Base-by-base conservation (phyloP, 2,888 invertebrate genomes). In the Palloptera scutellata region DNA sequence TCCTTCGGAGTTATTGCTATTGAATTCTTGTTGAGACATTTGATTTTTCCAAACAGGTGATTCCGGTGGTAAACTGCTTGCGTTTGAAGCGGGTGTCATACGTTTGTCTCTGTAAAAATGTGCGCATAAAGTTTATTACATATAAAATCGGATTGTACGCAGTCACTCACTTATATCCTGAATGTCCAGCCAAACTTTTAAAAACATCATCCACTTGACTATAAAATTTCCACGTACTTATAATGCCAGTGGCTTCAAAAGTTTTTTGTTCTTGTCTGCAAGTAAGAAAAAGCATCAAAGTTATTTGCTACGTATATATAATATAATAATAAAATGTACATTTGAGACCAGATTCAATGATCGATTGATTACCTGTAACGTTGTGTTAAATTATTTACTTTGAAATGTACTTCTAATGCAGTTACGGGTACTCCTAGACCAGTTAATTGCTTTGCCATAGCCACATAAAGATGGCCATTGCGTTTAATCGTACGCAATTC, bases 1-100 rank as follows among this genome's bases (percentile, higher is more conserved):
- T 75, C 83, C 81, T 79, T 83, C 83, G 79, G 83, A 79, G 75
- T 83, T 83, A 73, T 82, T 83, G 70, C 81, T 83, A 66, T 81
- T 81, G 69, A 83, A 83, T 76, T 83, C 83, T 81, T 83, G 83
- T 73, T 83, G 83, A 80, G 83, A 83, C 83, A 83, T 83, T 83
- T 81, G 81, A 81, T 81, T 83, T 78, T 83, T 83, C 83, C 83
- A 83, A 73, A 83, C 83, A 77, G 83, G 83, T 68, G 83, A 83
- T 74, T 83, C 83, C 59, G 83, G 81, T 66, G 83, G 83, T 81
- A 83, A 78, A 66, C 78, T 83, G 74, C 81, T 79, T 64, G 83
- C 81, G 77, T 81, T 83, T 74, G 83, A 81, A 68, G 82, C 78
- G 63, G 83, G 81, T 72, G 81, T 82, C 83, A 83, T 75, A 77